These are phyloP conservation scores for Cecidostiba fungosa DNA, from an alignment of 2,888 invertebrate genomes.

Conservation along the genomic window DNA sequence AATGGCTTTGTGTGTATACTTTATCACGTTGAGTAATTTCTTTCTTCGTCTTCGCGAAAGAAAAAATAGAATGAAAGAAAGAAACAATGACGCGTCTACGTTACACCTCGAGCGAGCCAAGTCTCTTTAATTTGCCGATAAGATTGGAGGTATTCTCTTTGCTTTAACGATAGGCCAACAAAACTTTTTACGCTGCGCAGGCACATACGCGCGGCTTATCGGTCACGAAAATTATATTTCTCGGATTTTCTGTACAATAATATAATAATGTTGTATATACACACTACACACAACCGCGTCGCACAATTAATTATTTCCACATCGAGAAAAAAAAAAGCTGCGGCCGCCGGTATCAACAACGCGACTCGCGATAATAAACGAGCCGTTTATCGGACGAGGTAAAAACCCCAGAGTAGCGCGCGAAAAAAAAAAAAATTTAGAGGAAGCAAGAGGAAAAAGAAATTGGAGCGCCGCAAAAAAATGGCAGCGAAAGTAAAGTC, in stretches of 20 bases:
- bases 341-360: too few species aligned
- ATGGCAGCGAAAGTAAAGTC: conserved; percentile 55
- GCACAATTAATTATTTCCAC: conserved; percentile 38
- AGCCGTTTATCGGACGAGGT: conserved; percentile 28
- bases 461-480: conserved; percentile 51
- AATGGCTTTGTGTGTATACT: neutral
- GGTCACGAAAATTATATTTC: conserved; percentile 24
- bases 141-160: conserved; percentile 52
- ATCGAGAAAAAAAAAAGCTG: conserved; percentile 22
- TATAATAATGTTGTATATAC: too few species aligned
- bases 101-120: conserved; percentile 30
- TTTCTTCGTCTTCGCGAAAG: conserved; percentile 17
- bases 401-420: conserved; percentile 29
- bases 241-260: neutral
- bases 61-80: neutral
- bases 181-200: conserved; percentile 43
- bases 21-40: conserved; percentile 28
- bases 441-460: conserved; percentile 50
- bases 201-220: conserved; percentile 35
- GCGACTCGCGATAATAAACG: conserved; percentile 28
- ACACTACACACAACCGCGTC: too few species aligned
- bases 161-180: conserved; percentile 43
- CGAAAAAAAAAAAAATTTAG: neutral
- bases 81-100: conserved; percentile 42
- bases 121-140: conserved; percentile 58